Percentiles rank a stretch among this genome's conserved stretches.
Evolutionary conservation across 2,888 invertebrate species (phyloP).

Genomic region (Idaea straminata): DNA sequence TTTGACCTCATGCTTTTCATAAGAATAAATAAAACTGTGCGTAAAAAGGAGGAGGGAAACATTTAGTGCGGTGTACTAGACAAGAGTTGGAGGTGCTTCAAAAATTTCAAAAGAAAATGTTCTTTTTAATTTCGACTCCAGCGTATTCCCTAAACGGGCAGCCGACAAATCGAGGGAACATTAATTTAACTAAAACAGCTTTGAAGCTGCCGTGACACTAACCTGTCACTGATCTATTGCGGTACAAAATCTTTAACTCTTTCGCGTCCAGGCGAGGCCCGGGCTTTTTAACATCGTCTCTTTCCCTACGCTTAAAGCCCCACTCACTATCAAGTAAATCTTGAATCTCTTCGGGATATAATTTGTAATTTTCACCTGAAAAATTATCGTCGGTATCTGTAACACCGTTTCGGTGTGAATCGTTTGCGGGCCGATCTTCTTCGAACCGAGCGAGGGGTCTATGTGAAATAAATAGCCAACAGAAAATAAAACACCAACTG

Average conservation of each 20-base stretch:
- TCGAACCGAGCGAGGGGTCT: constrained; percentile 41
- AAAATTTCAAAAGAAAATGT: constrained; percentile 47
- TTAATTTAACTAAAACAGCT: constrained; percentile 59
- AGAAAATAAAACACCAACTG: constrained; percentile 45
- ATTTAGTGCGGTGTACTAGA: constrained; percentile 68
- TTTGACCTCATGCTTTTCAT: constrained; percentile 57
- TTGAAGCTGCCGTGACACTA: constrained; percentile 73
- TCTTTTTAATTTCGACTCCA: constrained; percentile 39
- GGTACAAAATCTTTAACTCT: constrained; percentile 75
- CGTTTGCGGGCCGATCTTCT: constrained; percentile 39
- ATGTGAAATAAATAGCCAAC: constrained; percentile 44
- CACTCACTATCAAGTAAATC: constrained; percentile 83
- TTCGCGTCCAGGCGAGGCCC: constrained; percentile 90
- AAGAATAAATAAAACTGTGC: constrained; percentile 53
- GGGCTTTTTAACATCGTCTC: constrained; percentile 97
- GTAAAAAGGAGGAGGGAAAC: constrained; percentile 55
- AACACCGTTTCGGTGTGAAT: constrained; percentile 49
- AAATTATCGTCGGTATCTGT: constrained; percentile 64
- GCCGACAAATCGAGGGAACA: constrained; percentile 53
- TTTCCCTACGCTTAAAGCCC: constrained; percentile 92
- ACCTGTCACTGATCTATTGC: constrained; percentile 77
- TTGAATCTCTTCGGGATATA: constrained; percentile 77
- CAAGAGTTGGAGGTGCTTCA: constrained; percentile 64
- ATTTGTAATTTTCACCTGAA: constrained; percentile 77
- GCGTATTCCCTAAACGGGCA: constrained; percentile 41